Evolutionary conservation across 2,113 vertebrate species (phyloP).

Genomic region (Nyctibius bracteatus): DNA sequence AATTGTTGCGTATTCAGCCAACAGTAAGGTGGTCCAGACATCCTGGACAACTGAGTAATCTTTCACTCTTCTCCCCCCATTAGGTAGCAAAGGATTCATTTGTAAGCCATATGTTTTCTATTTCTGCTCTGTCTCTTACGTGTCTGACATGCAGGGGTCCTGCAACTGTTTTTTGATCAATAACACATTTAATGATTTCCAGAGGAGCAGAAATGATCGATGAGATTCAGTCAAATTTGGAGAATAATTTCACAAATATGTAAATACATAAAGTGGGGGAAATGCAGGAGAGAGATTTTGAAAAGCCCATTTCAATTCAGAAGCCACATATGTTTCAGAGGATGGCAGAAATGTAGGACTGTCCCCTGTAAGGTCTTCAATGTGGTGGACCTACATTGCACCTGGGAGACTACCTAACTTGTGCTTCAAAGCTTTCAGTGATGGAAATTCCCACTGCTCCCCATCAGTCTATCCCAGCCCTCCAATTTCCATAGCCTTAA

Average conservation of each 20-base stretch:
- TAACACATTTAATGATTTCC: not conserved
- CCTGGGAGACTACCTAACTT: not conserved
- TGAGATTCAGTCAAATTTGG: not conserved
- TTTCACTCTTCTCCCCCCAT: not conserved
- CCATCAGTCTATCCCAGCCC: not conserved
- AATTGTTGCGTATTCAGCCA: not conserved
- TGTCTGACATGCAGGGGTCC: not conserved
- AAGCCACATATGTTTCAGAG: fast-evolving
- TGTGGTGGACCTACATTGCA: not conserved
- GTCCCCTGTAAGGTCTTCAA: not conserved
- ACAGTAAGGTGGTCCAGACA: not conserved
- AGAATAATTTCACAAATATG: not conserved
- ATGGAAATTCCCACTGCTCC: not conserved
- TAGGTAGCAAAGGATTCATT: not conserved
- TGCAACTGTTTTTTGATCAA: not conserved
- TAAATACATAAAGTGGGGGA: not conserved
- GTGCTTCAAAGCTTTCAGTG: not conserved
- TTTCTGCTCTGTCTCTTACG: not conserved
- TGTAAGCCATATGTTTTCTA: not conserved
- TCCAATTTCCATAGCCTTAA: not conserved
- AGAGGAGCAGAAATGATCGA: not conserved
- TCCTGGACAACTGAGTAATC: not conserved
- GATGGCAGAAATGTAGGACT: not conserved
- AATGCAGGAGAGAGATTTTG: not conserved
- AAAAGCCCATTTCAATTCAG: not conserved